These are phyloP conservation scores for Drosophila mercatorum DNA, from an alignment of 2,888 invertebrate species.

Conservation along the genomic window DNA sequence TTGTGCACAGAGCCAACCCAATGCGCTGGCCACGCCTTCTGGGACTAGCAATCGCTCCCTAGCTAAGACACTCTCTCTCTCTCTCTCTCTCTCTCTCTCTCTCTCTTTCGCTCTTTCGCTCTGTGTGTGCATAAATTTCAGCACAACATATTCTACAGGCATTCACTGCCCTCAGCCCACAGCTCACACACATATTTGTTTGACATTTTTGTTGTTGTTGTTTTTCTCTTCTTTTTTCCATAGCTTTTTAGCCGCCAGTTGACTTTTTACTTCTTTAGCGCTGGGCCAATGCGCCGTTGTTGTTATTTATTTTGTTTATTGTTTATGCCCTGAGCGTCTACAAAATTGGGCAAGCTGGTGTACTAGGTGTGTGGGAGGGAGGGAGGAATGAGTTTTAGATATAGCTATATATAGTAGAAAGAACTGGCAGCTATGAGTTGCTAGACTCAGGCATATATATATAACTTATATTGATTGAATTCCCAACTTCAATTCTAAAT, in stretches of 20 bases:
- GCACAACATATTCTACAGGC: slow-evolving; percentile 31
- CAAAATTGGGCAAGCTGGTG: not conserved
- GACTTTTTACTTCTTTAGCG: slow-evolving; percentile 60
- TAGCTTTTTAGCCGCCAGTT: slow-evolving; percentile 53
- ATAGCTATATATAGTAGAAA: not conserved
- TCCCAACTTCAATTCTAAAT: not conserved
- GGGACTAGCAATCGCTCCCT: slow-evolving; percentile 24
- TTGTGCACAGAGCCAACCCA: slow-evolving; percentile 37
- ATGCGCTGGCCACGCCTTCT: slow-evolving; percentile 26
- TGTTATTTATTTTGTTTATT: slow-evolving; percentile 24
- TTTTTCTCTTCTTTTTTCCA: slow-evolving; percentile 16
- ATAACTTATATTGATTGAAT: too few species aligned
- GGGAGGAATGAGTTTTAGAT: not conserved
- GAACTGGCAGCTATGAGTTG: not conserved
- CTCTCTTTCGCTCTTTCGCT: slow-evolving; percentile 8
- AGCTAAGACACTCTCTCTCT: slow-evolving; percentile 1
- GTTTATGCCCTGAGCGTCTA: slow-evolving; percentile 17
- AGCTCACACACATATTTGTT: slow-evolving; percentile 36
- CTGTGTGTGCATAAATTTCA: slow-evolving; percentile 67
- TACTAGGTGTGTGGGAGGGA: not conserved
- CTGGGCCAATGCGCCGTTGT: slow-evolving; percentile 49
- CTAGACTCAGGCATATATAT: not conserved
- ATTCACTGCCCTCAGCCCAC: slow-evolving; percentile 14
- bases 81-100: slow-evolving; percentile 14
- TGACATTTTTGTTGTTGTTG: slow-evolving; percentile 19